Conservation (phyloP, 2,113 vertebrate genomes). For the Microcebus ravelobensis region DNA sequence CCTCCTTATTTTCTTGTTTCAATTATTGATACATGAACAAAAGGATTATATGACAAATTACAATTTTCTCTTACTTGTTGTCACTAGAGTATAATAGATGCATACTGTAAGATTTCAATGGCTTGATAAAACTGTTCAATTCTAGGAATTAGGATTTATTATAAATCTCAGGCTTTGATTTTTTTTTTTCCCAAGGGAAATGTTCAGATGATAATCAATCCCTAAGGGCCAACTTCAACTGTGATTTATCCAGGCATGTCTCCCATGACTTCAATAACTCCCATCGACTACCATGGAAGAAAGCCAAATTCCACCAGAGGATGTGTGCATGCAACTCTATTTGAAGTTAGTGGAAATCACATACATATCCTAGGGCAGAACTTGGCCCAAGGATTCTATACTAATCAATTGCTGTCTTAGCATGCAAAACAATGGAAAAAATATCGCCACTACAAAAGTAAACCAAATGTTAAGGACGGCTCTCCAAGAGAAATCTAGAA, state of each 20-base stretch:
- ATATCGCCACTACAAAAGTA: constrained; percentile 68
- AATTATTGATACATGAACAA: background rate
- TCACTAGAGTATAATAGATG: constrained; percentile 11
- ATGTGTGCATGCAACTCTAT: constrained; percentile 57
- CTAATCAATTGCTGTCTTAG: constrained; percentile 72
- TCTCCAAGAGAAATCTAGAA: constrained; percentile 59
- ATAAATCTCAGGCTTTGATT: constrained; percentile 35
- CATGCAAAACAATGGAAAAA: constrained; percentile 75
- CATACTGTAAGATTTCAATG: constrained; percentile 16
- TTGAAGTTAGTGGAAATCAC: constrained; percentile 71
- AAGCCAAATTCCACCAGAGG: constrained; percentile 65
- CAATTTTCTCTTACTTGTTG: background rate
- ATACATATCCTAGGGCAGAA: constrained; percentile 67
- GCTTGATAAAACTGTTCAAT: constrained; percentile 37
- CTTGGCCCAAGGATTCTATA: constrained; percentile 62
- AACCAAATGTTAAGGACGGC: constrained; percentile 68
- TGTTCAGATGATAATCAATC: constrained; percentile 53
- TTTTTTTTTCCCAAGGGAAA: constrained; percentile 45
- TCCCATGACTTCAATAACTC: constrained; percentile 66
- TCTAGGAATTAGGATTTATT: constrained; percentile 42
- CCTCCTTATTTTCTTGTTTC: constrained; percentile 31
- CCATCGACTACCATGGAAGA: constrained; percentile 48
- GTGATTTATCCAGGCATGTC: constrained; percentile 42
- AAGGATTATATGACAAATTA: background rate
- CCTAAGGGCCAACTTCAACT: constrained; percentile 32